These are phyloP conservation scores for Drosophila carrolli DNA, from an alignment of 1,140 invertebrate species.

Conservation along the genomic window DNA sequence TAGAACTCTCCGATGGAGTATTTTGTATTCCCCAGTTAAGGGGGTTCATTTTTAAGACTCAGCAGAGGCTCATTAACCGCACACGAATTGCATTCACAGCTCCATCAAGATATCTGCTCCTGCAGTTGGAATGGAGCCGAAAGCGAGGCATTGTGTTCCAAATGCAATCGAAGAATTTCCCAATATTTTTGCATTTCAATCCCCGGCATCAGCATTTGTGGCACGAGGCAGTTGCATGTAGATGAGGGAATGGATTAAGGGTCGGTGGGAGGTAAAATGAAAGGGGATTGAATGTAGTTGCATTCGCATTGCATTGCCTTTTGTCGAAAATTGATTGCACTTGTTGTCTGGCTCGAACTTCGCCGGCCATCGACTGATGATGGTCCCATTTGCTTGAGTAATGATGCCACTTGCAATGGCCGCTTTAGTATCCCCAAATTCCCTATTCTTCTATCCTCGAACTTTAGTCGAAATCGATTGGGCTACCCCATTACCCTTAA, in stretches of 20 bases:
- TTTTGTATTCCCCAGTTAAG: not conserved
- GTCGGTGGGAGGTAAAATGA: not conserved
- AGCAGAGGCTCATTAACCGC: constrained; percentile 34
- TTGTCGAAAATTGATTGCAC: constrained; percentile 72
- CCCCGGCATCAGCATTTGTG: constrained; percentile 61
- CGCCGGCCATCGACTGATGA: constrained; percentile 52
- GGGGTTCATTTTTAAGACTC: constrained; percentile 4
- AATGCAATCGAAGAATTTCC: constrained; percentile 57
- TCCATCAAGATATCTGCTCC: constrained; percentile 1
- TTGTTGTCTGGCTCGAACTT: constrained; percentile 55
- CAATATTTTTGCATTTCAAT: constrained; percentile 81
- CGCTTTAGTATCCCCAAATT: not conserved
- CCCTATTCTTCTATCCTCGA: not conserved
- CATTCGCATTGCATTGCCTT: constrained; percentile 30
- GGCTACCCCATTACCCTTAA: constrained; percentile 6
- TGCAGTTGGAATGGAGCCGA: not conserved
- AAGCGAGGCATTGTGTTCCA: constrained; percentile 3
- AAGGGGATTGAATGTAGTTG: constrained; percentile 11
- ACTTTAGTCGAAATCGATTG: constrained; percentile 53
- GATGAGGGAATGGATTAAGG: constrained; percentile 7
- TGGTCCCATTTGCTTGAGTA: constrained; percentile 79
- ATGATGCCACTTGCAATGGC: constrained; percentile 71
- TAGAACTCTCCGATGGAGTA: not conserved
- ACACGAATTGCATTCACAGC: constrained; percentile 24
- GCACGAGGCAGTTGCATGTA: constrained; percentile 25